These are phyloP conservation scores for Idaea dimidiata DNA, from an alignment of 2,888 invertebrate genomes.

Conservation along the genomic window DNA sequence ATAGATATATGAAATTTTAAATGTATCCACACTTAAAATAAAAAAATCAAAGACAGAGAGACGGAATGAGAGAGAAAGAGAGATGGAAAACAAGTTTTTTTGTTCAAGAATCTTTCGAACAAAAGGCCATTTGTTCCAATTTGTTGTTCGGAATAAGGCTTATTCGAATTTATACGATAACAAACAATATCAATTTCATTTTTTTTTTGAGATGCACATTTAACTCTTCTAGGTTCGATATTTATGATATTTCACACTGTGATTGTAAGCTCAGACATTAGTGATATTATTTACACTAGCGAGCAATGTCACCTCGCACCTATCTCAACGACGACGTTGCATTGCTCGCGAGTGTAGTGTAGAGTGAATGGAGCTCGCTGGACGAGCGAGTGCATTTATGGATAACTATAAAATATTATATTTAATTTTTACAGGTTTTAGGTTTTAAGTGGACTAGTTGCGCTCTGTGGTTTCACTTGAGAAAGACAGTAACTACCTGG, in stretches of 20 bases:
- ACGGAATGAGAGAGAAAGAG: too few species aligned
- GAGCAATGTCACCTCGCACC: neutral
- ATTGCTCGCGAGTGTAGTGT: conserved; percentile 6
- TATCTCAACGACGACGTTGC: neutral
- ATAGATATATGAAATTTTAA: too few species aligned
- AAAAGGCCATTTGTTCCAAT: too few species aligned
- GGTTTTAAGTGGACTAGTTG: neutral
- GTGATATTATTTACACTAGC: conserved; percentile 3
- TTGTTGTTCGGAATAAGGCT: too few species aligned
- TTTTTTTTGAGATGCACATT: neutral
- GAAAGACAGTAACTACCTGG: neutral
- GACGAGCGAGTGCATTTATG: conserved; percentile 27
- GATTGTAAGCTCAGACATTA: conserved; percentile 13
- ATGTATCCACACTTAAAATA: too few species aligned
- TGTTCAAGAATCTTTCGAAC: too few species aligned
- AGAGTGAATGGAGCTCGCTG: conserved; percentile 27
- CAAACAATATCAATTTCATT: too few species aligned
- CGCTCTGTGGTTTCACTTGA: neutral
- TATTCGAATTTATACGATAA: too few species aligned
- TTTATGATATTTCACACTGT: conserved; percentile 6
- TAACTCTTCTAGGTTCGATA: neutral
- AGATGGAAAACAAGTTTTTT: too few species aligned
- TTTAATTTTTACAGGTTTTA: conserved; percentile 8
- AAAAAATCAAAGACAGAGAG: too few species aligned
- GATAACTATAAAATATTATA: conserved; percentile 4